phyloP scores from a whole-genome alignment of 2,888 invertebrate genomes.

The Chrysomela aeneicollis region DNA sequence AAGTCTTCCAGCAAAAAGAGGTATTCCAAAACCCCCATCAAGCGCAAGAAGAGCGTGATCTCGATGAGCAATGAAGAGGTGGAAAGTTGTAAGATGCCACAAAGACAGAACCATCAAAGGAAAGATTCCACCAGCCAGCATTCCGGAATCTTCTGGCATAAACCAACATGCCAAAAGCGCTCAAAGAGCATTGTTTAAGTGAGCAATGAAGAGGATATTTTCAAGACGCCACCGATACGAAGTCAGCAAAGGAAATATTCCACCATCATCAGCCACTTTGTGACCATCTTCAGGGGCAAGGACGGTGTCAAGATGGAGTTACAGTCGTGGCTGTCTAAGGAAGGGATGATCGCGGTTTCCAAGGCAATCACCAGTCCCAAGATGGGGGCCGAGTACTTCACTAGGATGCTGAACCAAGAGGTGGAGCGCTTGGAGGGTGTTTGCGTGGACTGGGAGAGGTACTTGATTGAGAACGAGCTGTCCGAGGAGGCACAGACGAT shows the following conservation, averaged over 20 bases:
- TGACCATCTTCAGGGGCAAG: slow-evolving; percentile 69
- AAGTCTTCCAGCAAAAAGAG: neutral
- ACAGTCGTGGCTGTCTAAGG: slow-evolving; percentile 49
- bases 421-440: slow-evolving; percentile 63
- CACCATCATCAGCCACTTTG: slow-evolving; percentile 64
- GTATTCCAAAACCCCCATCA: neutral
- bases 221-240: neutral
- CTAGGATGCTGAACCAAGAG: slow-evolving; percentile 63
- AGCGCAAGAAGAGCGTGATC: neutral
- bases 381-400: slow-evolving; percentile 60
- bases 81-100: neutral
- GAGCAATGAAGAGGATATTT: neutral
- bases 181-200: neutral
- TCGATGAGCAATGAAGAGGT: neutral
- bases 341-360: slow-evolving; percentile 23
- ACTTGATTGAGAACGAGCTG: slow-evolving; percentile 56
- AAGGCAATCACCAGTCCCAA: slow-evolving; percentile 47
- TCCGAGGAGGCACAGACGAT: slow-evolving; percentile 66
- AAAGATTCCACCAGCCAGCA: neutral
- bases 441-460: slow-evolving; percentile 66
- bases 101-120: neutral
- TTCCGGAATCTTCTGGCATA: neutral
- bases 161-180: neutral
- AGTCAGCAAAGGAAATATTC: neutral
- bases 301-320: slow-evolving; percentile 67